A percentile compares a stretch with the other conserved stretches of the same genome.
These are phyloP conservation scores for Vipera ursinii DNA, from an alignment of 2,797 vertebrate species.

Conservation along the genomic window DNA sequence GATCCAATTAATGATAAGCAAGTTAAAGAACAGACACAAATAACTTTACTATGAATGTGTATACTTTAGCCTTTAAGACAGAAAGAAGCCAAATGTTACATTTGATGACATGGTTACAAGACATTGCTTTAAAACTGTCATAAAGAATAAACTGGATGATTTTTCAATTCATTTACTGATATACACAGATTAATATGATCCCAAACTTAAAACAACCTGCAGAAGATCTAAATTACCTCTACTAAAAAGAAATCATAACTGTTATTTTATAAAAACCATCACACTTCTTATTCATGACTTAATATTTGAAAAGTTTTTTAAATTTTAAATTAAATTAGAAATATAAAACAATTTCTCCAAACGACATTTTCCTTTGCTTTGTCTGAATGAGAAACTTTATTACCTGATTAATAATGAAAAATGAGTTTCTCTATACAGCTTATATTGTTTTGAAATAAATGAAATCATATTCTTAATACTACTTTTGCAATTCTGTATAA, in stretches of 20 bases:
- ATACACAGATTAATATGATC: neutral
- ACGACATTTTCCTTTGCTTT: neutral
- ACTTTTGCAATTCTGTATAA: neutral
- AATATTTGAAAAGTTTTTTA: neutral
- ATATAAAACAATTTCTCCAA: neutral
- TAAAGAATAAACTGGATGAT: neutral
- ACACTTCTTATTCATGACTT: neutral
- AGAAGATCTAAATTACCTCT: neutral
- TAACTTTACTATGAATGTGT: too few relatives aligned
- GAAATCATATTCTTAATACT: neutral
- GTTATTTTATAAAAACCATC: neutral
- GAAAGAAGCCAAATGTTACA: too few relatives aligned
- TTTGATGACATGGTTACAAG: too few relatives aligned
- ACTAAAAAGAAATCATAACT: neutral
- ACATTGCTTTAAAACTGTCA: too few relatives aligned
- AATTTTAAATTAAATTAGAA: neutral
- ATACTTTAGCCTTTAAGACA: too few relatives aligned
- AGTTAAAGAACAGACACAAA: too few relatives aligned
- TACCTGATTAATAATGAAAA: neutral
- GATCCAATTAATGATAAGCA: too few relatives aligned
- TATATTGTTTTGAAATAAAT: neutral
- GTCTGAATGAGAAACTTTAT: neutral
- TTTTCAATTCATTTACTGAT: neutral
- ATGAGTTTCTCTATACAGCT: neutral
- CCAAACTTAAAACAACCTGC: neutral